phyloP scores from a whole-genome alignment of 1,140 invertebrate genomes.

The Melanaphis sacchari region DNA sequence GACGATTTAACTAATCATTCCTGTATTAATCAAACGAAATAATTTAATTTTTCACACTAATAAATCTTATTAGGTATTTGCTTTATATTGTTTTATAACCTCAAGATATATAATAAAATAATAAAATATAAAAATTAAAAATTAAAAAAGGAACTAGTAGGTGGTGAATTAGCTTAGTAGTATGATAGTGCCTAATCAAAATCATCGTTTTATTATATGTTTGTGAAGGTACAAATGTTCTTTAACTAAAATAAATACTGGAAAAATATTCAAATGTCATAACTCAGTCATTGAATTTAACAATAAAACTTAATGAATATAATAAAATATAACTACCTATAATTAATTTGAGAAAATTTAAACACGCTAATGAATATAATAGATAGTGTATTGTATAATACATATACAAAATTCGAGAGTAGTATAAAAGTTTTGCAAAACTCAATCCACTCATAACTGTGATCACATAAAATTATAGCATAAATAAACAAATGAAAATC shows the following conservation, averaged over 20 bases:
- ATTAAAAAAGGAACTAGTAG: background rate
- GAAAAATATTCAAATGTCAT: background rate
- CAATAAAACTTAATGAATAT: background rate
- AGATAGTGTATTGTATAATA: background rate
- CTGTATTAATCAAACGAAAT: background rate
- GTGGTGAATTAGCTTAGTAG: background rate
- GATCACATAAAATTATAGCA: background rate
- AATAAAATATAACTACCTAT: background rate
- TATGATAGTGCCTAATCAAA: background rate
- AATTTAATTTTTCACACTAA: background rate
- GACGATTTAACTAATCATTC: background rate
- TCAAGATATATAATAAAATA: background rate
- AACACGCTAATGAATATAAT: background rate
- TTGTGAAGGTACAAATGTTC: background rate
- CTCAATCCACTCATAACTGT: too few species aligned
- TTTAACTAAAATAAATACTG: background rate
- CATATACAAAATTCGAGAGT: background rate
- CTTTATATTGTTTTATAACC: constrained; percentile 19
- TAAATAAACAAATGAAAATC: background rate
- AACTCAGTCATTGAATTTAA: background rate
- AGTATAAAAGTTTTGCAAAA: too few species aligned
- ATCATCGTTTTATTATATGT: background rate
- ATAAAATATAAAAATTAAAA: background rate
- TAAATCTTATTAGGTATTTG: background rate
- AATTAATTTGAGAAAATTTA: background rate